phyloP scores from a whole-genome alignment of 2,113 vertebrate species.

The Larimichthys crocea region DNA sequence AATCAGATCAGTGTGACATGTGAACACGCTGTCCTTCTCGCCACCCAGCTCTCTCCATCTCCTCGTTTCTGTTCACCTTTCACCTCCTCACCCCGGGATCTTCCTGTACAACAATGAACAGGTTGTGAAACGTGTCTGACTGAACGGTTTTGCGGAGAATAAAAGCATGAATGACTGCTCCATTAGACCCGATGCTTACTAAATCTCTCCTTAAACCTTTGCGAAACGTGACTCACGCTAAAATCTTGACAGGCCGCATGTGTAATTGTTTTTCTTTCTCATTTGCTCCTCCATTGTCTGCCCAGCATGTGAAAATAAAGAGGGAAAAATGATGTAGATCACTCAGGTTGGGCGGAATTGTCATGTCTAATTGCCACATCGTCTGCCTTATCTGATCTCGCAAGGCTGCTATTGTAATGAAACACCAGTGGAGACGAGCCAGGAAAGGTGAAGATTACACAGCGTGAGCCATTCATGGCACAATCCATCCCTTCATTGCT shows the following conservation, averaged over 20 bases:
- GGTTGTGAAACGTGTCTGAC: background rate
- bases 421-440: slow-evolving; percentile 67
- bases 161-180: background rate
- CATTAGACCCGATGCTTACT: no score
- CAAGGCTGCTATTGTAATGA: slow-evolving; percentile 72
- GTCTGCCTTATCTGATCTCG: slow-evolving; percentile 72
- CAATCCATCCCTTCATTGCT: slow-evolving; percentile 71
- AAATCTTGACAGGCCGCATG: slow-evolving; percentile 14
- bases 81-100: slow-evolving; percentile 47
- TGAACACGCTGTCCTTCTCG: slow-evolving; percentile 61
- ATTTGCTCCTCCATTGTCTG: slow-evolving; percentile 42
- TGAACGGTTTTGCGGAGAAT: background rate
- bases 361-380: slow-evolving; percentile 66
- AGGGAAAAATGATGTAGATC: slow-evolving; percentile 39
- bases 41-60: slow-evolving; percentile 64
- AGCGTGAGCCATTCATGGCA: slow-evolving; percentile 64
- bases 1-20: slow-evolving; percentile 81
- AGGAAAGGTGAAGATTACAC: slow-evolving; percentile 74
- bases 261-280: slow-evolving; percentile 16
- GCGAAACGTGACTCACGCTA: background rate
- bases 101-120: slow-evolving; percentile 26
- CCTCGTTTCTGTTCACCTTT: slow-evolving; percentile 66
- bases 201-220: background rate
- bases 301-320: slow-evolving; percentile 44
- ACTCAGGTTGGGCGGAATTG: slow-evolving; percentile 45